Evolutionary conservation across 1,140 invertebrate genomes (phyloP).

Genomic region (Trichogramma pretiosum): DNA sequence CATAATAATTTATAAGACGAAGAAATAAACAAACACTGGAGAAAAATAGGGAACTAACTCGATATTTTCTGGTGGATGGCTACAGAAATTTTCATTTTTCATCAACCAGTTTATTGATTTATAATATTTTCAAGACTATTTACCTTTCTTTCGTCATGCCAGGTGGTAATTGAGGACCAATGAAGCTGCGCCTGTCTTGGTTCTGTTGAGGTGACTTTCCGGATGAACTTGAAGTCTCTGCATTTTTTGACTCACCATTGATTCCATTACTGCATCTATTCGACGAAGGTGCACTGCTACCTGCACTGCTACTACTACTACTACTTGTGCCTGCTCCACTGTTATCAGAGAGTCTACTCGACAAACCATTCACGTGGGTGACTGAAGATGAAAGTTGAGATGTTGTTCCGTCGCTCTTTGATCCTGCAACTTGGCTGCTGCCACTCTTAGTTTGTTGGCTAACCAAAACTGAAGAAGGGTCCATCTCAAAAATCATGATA

Average conservation of each 20-base stretch:
- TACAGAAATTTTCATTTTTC: no score
- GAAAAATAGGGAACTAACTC: no score
- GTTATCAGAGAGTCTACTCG: slow-evolving; percentile 4
- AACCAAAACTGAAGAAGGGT: slow-evolving; percentile 27
- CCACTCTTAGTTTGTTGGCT: slow-evolving; percentile 25
- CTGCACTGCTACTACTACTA: background rate
- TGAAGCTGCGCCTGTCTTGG: slow-evolving; percentile 25
- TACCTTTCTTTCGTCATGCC: slow-evolving; percentile 29
- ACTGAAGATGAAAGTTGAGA: background rate
- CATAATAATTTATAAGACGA: no score
- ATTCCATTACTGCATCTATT: slow-evolving; percentile 22
- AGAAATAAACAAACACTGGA: no score
- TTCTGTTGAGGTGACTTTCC: slow-evolving; percentile 16
- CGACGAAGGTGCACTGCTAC: background rate
- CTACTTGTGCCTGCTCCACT: slow-evolving; percentile 24
- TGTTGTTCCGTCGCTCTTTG: slow-evolving; percentile 5
- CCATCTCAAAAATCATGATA: slow-evolving; percentile 82
- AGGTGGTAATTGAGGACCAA: slow-evolving; percentile 34
- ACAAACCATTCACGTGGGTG: slow-evolving; percentile 8
- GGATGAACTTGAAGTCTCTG: slow-evolving; percentile 10
- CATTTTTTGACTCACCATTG: slow-evolving; percentile 7
- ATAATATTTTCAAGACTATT: no score
- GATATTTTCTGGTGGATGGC: no score
- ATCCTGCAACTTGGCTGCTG: background rate
- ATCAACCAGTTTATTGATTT: no score